Evolutionary conservation across 2,888 invertebrate genomes (phyloP), one percentile per base, ranked within the genome.

Genomic region (Harpagoxenus sublaevis): DNA sequence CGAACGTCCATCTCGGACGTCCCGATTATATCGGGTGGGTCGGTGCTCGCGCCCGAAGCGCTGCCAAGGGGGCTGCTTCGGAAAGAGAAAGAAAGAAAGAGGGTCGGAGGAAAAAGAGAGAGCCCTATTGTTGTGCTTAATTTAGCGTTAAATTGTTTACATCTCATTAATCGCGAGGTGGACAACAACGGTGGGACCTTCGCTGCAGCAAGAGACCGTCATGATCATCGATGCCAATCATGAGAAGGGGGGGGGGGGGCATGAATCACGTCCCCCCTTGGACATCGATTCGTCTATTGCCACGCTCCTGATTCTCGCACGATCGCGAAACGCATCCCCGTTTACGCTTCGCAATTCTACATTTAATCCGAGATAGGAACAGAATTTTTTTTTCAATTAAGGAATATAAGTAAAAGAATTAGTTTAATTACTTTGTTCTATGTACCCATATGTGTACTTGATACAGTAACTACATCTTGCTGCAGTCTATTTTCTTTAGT

Each of bases 81-180:
- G 3, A 73, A 18, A 79, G 31, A 35, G 23, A 68, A 18, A 83
- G 39, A 35, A 12, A 28, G 31, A 35, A n/a, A 68, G n/a, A 83
- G 39, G 23, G 18, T 23, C 0, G 12, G 42, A 18, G n/a, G 57
- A 18, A 5, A 68, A 3, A 42, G 18, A 68, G 45, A 31, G 66
- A 48, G 18, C 31, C 87, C 93, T 92, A 94, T 94, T 94, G 94
- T 94, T 93, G 94, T 93, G 94, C 92, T 93, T 94, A 95, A 94
- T 95, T 95, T 93, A 94, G 93, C 94, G 94, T 95, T 94, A 95
- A 95, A 94, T 94, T 94, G 94, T 94, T 95, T 94, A 94, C 94
- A 94, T 95, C 94, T 94, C 94, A 94, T 95, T 95, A 94, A 94
- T 94, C 93, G 93, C 92, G 93, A 92, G 87, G 77, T 79, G 84